Evolutionary conservation across 2,888 invertebrate species (phyloP), one percentile per base, ranked within the genome.

Genomic region (Sabatieria punctata): DNA sequence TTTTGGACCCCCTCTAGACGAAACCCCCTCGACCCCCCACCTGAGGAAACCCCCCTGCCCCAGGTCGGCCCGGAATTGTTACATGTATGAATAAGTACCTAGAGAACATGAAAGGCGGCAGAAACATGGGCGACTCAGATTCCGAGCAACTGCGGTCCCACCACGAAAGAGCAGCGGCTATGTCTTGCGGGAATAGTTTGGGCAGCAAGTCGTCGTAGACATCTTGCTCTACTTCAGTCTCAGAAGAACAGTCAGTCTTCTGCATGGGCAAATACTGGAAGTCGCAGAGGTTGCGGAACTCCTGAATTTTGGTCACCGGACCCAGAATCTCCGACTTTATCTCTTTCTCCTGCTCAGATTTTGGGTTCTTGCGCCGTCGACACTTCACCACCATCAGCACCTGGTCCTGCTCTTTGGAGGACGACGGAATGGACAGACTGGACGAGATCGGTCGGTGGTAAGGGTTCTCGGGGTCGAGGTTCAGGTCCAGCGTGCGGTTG

Each of bases 221-320:
- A 13, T 33, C n/a, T 33, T 33, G 33, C n/a, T 33, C 24, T 54
- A 38, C 4, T 49, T 38, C 23, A 46, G 21, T 2, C 35, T 80
- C 73, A 55, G 78, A 71, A 37, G 39, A 47, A 52, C 48, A 46
- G 79, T 69, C 60, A 77, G 78, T 54, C 75, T 70, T 6, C 22
- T 6, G 8, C 54, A 88, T 71, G 1, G 93, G 85, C 50, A 93
- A 68, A 64, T 80, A 93, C 68, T 93, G 91, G 66, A 85, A 93
- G 68, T 95, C 93, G 65, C 80, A 80, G 60, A 89, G 56, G 21
- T 53, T 49, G 13, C 56, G 54, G 50, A 63, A 63, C 4, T 54
- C 47, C 49, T 56, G 59, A 6, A 59, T 48, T 11, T 52, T 52
- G 27, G 53, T 52, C n/a, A 60, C 54, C 15, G 35, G 4, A 18